Evolutionary conservation across 2,113 vertebrate species (phyloP).

Genomic region (Rattus norvegicus): GRCr8 NC_086039.1:125033501-125034000

Average conservation of each 20-base stretch:
- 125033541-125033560: neutral
- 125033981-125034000: neutral
- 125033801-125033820: slow-evolving; percentile 44
- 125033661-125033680: slow-evolving; percentile 49
- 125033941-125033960: slow-evolving; percentile 13
- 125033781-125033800: slow-evolving; percentile 46
- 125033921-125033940: slow-evolving; percentile 17
- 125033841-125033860: slow-evolving; percentile 51
- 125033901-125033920: neutral
- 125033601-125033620: neutral
- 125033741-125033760: slow-evolving; percentile 45
- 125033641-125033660: slow-evolving; percentile 45
- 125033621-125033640: slow-evolving; percentile 29
- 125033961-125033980: slow-evolving; percentile 35
- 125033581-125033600: slow-evolving; percentile 23
- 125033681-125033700: slow-evolving; percentile 51
- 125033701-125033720: slow-evolving; percentile 47
- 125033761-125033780: slow-evolving; percentile 44
- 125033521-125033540: neutral
- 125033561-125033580: neutral
- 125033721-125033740: slow-evolving; percentile 50
- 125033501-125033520: neutral
- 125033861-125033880: slow-evolving; percentile 11
- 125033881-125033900: slow-evolving; percentile 31
- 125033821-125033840: slow-evolving; percentile 4